Conservation (phyloP, 30 jellyfish, hydroid and myxozoan genomes). For the Pelagia noctiluca region DNA sequence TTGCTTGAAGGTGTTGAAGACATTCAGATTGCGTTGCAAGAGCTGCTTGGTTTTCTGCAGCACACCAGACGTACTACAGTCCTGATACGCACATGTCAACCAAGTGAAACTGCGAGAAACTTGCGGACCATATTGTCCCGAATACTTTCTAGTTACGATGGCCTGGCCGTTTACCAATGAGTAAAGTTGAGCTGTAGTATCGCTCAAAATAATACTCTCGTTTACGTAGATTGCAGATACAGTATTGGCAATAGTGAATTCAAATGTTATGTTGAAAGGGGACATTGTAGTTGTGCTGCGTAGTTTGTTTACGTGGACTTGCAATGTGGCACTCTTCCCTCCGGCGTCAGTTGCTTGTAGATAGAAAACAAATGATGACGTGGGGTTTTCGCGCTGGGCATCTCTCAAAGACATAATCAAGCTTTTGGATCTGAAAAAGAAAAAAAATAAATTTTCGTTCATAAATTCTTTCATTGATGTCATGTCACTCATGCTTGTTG, state of each 20-base stretch:
- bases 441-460: no score
- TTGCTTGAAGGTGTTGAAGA: conserved; percentile 13
- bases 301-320: neutral
- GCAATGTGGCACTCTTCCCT: conserved; percentile 40
- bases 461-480: no score
- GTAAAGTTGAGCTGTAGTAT: conserved; percentile 37
- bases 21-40: conserved; percentile 1
- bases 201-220: conserved; percentile 43
- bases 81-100: conserved; percentile 60
- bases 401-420: conserved; percentile 53
- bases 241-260: conserved; percentile 2
- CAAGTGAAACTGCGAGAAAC: conserved; percentile 64
- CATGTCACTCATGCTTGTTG: no score
- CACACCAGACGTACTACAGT: conserved; percentile 56
- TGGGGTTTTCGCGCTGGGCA: conserved; percentile 18
- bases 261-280: conserved; percentile 71
- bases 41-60: conserved; percentile 50
- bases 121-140: conserved; percentile 28
- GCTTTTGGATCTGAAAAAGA: no score
- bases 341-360: conserved; percentile 73
- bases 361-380: neutral
- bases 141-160: conserved; percentile 40
- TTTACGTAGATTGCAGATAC: conserved; percentile 12
- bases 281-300: conserved; percentile 15
- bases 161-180: conserved; percentile 17